These are phyloP conservation scores for Clamator glandarius DNA, from an alignment of 2,797 vertebrate genomes.

Conservation along the genomic window DNA sequence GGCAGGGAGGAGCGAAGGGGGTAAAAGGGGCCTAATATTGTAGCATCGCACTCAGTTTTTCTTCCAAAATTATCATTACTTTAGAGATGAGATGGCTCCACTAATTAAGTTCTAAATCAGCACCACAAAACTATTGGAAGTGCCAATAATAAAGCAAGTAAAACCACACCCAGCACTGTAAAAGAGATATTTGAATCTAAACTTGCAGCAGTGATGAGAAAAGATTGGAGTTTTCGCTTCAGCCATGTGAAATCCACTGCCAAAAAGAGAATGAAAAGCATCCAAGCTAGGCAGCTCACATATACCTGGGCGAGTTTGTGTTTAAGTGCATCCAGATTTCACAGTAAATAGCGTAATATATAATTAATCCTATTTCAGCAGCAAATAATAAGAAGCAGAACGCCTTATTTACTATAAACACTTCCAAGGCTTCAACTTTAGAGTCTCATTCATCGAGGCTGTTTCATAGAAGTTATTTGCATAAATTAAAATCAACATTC, in stretches of 20 bases:
- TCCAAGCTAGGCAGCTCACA: neutral
- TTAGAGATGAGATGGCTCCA: neutral
- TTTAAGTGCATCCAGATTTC: neutral
- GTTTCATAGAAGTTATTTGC: neutral
- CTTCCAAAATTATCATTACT: neutral
- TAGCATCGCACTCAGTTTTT: neutral
- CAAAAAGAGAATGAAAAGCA: neutral
- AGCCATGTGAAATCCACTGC: neutral
- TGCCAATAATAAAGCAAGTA: neutral
- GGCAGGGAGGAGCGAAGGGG: neutral
- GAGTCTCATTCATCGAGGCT: neutral
- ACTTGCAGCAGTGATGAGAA: neutral
- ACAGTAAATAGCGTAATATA: neutral
- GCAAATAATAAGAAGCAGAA: neutral
- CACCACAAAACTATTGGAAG: neutral
- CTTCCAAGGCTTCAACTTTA: conserved; percentile 4
- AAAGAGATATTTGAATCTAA: neutral
- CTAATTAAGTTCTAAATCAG: neutral
- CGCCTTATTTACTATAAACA: neutral
- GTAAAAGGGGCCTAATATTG: neutral
- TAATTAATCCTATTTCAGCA: neutral
- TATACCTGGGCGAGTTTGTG: neutral
- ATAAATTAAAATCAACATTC: neutral
- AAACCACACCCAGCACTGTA: neutral
- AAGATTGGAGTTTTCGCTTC: neutral